A percentile compares a stretch with the other conserved stretches of the same genome.
These are phyloP conservation scores for Sesamia nonagrioides DNA, from an alignment of 1,140 invertebrate genomes.

Conservation along the genomic window DNA sequence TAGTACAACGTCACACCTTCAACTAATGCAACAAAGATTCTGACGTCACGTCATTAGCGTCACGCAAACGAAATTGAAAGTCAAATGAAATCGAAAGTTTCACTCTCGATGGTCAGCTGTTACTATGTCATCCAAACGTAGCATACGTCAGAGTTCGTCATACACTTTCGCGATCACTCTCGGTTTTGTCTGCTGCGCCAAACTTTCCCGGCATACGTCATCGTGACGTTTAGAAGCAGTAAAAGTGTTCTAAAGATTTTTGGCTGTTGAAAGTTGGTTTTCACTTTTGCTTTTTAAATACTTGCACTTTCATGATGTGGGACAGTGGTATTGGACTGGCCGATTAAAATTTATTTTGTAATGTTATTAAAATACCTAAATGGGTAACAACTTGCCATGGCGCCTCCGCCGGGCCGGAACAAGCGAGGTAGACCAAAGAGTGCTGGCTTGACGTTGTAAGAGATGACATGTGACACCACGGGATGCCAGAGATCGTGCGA, in stretches of 20 bases:
- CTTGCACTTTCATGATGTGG: not conserved
- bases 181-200: constrained; percentile 43
- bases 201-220: constrained; percentile 40
- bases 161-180: constrained; percentile 38
- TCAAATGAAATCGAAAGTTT: constrained; percentile 48
- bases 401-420: no score
- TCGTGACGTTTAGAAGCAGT: constrained; percentile 10
- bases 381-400: no score
- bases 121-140: constrained; percentile 40
- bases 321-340: not conserved
- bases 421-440: no score
- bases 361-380: no score
- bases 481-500: no score
- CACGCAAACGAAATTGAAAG: constrained; percentile 53
- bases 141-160: constrained; percentile 22
- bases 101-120: constrained; percentile 38
- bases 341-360: no score
- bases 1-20: not conserved
- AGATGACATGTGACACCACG: no score
- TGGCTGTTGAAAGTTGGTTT: not conserved
- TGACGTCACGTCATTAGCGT: constrained; percentile 21
- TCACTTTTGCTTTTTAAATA: constrained; percentile 31
- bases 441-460: no score
- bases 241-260: constrained; percentile 16
- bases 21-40: not conserved